Conservation (phyloP, 2,113 vertebrate genomes). For the Casuarius casuarius region DNA sequence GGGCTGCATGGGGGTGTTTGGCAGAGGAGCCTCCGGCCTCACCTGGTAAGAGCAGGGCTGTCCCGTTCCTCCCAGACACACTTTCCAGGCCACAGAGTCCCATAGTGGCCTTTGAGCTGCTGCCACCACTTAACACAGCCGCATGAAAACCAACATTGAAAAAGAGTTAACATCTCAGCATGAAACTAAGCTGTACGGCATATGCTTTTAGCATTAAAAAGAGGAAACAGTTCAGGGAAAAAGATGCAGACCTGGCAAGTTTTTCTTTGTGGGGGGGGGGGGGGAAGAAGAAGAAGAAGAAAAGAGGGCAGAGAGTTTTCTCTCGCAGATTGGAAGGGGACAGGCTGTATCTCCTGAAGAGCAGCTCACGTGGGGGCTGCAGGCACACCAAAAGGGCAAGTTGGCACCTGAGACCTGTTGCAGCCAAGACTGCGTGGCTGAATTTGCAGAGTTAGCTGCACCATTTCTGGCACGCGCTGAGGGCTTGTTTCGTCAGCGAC, state of each 20-base stretch:
- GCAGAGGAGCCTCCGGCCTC: background rate
- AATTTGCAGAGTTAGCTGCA: fast-evolving
- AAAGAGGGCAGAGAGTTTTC: background rate
- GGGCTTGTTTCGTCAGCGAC: background rate
- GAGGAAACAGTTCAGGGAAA: constrained; percentile 66
- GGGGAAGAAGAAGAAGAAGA: background rate
- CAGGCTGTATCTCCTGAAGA: background rate
- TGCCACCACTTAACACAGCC: background rate
- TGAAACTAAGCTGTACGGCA: background rate
- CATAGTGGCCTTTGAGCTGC: background rate
- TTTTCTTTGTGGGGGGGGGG: constrained; percentile 37
- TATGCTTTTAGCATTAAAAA: constrained; percentile 69
- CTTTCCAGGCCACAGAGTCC: background rate
- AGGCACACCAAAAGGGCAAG: background rate
- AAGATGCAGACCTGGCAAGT: constrained; percentile 71
- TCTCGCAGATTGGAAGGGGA: background rate
- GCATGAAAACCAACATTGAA: background rate
- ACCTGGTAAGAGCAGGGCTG: background rate
- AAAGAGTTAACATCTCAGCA: constrained; percentile 41
- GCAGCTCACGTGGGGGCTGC: fast-evolving
- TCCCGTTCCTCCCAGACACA: background rate
- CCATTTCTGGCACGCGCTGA: background rate
- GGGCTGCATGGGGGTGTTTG: background rate
- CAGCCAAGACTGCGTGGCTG: background rate
- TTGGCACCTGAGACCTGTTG: background rate